Base-by-base conservation (phyloP, 2,888 invertebrate genomes). In the Meteorus cinctellus region DNA sequence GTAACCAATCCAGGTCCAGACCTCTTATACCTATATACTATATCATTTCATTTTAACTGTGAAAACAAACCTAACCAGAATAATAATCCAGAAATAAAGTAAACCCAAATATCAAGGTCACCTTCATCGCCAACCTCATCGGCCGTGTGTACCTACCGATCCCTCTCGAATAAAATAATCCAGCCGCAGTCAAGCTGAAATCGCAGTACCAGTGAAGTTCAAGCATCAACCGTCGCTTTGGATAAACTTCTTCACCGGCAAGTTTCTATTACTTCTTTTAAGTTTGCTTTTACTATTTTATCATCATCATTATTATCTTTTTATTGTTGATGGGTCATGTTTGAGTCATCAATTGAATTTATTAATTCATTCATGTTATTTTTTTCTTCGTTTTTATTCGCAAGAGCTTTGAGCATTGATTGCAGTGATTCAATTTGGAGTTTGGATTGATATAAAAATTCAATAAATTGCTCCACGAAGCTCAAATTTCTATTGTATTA, bases 1-100 rank as follows among this genome's bases (percentile, higher is more conserved):
- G 86, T 85, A 79, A 86, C 85, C 85, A 85, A 85, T 85, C 87
- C 86, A 87, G 86, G 83, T 85, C 86, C 86, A 86, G 85, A 76
- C 87, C 86, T 78, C 86, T 80, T 84, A 83, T 81, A 86, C 86
- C 86, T 84, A 82, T 80, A 84, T 80, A 82, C 71, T 31, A 31
- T 27, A 62, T 14, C 8, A 63, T 31, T 34, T n/a, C 29, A 63
- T n/a, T 63, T 31, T 62, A 6, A 55, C 6, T 4, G n/a, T 19
- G 24, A 19, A 55, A 8, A 62, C 62, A 27, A 62, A 62, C 4
- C 60, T 10, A 29, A 62, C 10, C 14, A 59, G 2, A 29, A 63
- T 29, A 63, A 31, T 31, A 27, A 10, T 63, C 5, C 2, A 31
- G 24, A 66, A 41, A 10, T 4, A n/a, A 24, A 24, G 12, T 19